Conservation (phyloP, 2,113 vertebrate species). For the zebrafish (Danio rerio) region DNA sequence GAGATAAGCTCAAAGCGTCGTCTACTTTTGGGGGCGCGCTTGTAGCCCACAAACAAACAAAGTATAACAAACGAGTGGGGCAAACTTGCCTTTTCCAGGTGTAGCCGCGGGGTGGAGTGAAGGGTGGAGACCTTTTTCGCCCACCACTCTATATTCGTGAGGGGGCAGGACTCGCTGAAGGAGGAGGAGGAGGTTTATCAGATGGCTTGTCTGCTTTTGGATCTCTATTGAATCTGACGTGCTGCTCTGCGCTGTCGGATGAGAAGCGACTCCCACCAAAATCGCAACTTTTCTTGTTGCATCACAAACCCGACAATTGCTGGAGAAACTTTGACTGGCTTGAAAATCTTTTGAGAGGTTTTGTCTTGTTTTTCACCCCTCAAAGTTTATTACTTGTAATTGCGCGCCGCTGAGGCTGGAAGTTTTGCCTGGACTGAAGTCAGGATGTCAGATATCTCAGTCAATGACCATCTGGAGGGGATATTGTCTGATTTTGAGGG, state of each 20-base stretch:
- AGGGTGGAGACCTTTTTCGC: conserved; percentile 26
- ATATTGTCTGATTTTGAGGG: conserved; percentile 87
- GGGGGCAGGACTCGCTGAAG: conserved; percentile 45
- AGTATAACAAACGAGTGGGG: background rate
- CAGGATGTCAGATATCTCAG: conserved; percentile 81
- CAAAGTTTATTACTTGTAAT: background rate
- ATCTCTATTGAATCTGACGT: conserved; percentile 6
- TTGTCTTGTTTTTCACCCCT: background rate
- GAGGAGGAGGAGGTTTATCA: conserved; percentile 52
- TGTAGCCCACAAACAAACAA: background rate
- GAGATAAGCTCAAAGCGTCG: background rate
- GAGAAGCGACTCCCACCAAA: conserved; percentile 33
- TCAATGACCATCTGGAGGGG: conserved; percentile 84
- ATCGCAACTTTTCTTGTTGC: conserved; percentile 49
- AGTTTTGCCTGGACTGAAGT: conserved; percentile 35
- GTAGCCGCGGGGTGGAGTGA: conserved; percentile 27
- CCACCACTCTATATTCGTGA: background rate
- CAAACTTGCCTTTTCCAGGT: conserved; percentile 6
- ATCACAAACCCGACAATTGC: background rate
- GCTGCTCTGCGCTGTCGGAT: conserved; percentile 45
- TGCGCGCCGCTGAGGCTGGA: conserved; percentile 20
- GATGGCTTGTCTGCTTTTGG: background rate
- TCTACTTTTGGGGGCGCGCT: background rate
- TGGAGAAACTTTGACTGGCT: background rate
- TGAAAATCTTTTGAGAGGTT: background rate